Evolutionary conservation across 2,797 vertebrate species (phyloP).

Genomic region (Hydrophis major): DNA sequence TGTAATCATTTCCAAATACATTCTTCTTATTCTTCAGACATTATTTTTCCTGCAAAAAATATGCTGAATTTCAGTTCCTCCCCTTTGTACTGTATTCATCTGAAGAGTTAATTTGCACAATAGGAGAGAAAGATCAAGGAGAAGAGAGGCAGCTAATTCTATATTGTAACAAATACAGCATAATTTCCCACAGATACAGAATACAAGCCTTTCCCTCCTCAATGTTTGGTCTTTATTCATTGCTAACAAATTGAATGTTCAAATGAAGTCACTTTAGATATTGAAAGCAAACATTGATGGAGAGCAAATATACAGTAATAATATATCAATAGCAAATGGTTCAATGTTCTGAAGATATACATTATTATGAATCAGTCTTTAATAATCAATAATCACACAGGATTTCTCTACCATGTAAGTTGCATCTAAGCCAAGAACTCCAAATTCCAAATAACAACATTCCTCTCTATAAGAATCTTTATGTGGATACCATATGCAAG

Average conservation of each 20-base stretch:
- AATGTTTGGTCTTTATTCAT: neutral
- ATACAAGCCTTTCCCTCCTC: neutral
- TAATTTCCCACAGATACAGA: neutral
- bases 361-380: neutral
- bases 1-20: neutral
- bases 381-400: neutral
- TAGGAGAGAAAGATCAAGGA: neutral
- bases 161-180: neutral
- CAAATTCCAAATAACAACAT: neutral
- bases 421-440: neutral
- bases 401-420: neutral
- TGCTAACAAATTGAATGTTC: neutral
- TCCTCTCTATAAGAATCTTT: neutral
- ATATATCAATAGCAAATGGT: neutral
- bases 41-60: neutral
- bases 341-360: neutral
- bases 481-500: neutral
- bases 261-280: neutral
- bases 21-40: neutral
- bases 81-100: neutral
- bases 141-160: neutral
- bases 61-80: neutral
- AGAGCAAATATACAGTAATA: neutral
- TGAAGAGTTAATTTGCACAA: neutral
- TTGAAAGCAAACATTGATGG: neutral